These are phyloP conservation scores for Trichonephila clavipes DNA, from an alignment of 1,140 invertebrate genomes.

Conservation along the genomic window DNA sequence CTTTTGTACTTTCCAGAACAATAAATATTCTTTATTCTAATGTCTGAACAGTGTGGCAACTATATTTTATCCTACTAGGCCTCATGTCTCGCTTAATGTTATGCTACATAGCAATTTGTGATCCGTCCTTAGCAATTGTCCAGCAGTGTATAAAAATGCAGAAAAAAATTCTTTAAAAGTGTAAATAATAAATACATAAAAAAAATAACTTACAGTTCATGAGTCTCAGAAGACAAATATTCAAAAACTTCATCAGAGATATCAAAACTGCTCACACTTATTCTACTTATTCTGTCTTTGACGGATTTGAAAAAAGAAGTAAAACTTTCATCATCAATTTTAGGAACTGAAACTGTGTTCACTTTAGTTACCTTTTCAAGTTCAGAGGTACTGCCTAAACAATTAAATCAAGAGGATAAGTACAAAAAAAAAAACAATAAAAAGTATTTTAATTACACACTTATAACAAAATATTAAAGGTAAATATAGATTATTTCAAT, in stretches of 20 bases:
- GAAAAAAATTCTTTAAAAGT: no score
- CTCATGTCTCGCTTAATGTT: no score
- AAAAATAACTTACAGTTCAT: constrained; percentile 80
- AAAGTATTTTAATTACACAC: neutral
- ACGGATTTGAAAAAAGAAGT: constrained; percentile 84
- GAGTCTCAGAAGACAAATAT: constrained; percentile 81
- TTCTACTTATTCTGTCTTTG: constrained; percentile 76
- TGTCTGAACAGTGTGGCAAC: no score
- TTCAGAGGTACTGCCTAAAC: constrained; percentile 65
- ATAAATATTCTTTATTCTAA: no score
- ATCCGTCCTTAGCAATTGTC: no score
- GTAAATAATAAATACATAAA: no score
- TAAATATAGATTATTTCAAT: no score
- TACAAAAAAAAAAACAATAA: neutral
- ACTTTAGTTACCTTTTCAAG: constrained; percentile 67
- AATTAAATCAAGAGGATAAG: neutral
- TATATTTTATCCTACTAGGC: no score
- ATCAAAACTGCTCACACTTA: constrained; percentile 80
- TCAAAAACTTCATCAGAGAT: constrained; percentile 85
- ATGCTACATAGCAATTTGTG: no score
- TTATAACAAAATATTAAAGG: no score
- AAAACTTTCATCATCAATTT: constrained; percentile 86
- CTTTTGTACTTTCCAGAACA: no score
- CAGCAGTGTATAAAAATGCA: no score
- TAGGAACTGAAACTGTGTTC: constrained; percentile 83